Percentiles rank a stretch among this genome's conserved stretches.
phyloP scores from a whole-genome alignment of 2,888 invertebrate species.

The Ornithoptera alexandrae region DNA sequence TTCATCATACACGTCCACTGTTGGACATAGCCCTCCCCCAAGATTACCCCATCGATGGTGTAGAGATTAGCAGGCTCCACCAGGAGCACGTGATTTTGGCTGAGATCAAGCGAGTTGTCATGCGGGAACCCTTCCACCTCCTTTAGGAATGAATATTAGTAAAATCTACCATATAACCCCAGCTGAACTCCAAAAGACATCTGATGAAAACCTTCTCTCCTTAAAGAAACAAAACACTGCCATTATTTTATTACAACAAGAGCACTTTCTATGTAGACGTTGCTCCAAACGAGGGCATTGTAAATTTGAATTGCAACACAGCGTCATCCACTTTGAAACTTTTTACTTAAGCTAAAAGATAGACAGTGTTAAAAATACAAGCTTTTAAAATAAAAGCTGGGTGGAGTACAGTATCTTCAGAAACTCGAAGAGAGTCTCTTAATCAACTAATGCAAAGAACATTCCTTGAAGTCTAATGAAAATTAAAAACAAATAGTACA shows the following conservation, averaged over 20 bases:
- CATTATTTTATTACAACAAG: not conserved
- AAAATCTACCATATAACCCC: no score
- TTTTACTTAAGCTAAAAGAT: constrained; percentile 18
- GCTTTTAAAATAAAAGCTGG: constrained; percentile 19
- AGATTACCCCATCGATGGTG: no score
- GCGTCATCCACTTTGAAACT: constrained; percentile 15
- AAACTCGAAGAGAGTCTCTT: constrained; percentile 11
- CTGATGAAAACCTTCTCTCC: no score
- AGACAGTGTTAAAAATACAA: constrained; percentile 25
- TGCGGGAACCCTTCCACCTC: no score
- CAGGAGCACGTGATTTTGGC: no score
- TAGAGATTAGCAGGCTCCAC: no score
- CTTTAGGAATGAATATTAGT: no score
- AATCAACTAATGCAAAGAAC: constrained; percentile 28
- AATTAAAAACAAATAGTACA: constrained; percentile 11
- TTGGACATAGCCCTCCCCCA: no score
- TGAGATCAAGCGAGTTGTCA: no score
- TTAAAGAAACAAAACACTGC: no score
- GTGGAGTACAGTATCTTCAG: constrained; percentile 8
- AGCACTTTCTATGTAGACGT: not conserved
- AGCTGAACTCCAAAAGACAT: no score
- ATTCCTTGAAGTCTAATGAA: constrained; percentile 8
- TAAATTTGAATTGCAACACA: constrained; percentile 17
- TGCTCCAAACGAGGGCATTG: not conserved
- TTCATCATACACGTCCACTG: no score